phyloP scores from a whole-genome alignment of 1,140 invertebrate species.

The Neodiprion fabricii region DNA sequence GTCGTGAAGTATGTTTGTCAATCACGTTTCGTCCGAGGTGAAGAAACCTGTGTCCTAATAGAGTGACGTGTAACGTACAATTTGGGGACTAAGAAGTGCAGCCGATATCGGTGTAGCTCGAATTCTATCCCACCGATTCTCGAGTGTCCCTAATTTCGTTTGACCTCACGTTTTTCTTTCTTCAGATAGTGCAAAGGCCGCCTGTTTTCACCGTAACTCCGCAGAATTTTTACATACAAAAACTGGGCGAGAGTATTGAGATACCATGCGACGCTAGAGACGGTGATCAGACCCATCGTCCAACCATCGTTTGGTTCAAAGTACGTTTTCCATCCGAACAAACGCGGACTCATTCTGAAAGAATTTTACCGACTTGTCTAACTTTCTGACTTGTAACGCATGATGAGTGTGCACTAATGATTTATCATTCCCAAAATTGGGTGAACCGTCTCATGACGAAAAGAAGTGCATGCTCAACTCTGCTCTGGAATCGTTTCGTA shows the following conservation, averaged over 20 bases:
- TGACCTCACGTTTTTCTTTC: background rate
- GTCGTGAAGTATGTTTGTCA: background rate
- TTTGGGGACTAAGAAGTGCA: background rate
- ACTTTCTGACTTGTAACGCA: too few species aligned
- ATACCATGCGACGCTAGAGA: conserved; percentile 84
- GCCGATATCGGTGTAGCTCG: too few species aligned
- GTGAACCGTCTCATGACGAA: too few species aligned
- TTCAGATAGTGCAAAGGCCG: conserved; percentile 80
- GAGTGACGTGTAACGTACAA: background rate
- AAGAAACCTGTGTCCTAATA: background rate
- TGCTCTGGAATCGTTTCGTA: too few species aligned
- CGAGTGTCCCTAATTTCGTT: background rate
- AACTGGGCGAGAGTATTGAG: conserved; percentile 80
- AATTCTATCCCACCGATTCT: too few species aligned
- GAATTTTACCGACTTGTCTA: too few species aligned
- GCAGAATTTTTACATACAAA: conserved; percentile 80
- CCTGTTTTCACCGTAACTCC: conserved; percentile 80
- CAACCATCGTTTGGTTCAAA: conserved; percentile 85
- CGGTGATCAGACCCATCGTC: conserved; percentile 75
- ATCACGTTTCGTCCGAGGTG: background rate
- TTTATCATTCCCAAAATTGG: too few species aligned
- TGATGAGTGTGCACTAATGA: too few species aligned
- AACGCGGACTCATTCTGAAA: background rate
- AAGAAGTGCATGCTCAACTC: too few species aligned
- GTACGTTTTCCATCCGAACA: conserved; percentile 62